Base-by-base conservation (phyloP, 1,140 invertebrate genomes). In the Bicyclus anynana region DNA sequence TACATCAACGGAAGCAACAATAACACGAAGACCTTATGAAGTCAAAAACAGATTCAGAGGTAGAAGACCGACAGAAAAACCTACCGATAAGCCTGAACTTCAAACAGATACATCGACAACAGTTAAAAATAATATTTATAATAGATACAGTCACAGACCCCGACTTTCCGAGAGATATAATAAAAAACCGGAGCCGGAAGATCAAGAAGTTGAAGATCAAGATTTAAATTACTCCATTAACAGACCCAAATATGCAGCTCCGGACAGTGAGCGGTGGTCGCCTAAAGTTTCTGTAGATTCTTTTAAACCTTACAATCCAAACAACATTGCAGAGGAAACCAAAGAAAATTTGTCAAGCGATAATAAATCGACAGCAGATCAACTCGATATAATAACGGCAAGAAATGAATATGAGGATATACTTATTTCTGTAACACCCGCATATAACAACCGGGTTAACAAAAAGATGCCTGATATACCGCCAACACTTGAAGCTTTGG, bases 201-300 rank as follows among this genome's bases (percentile, higher is more conserved):
- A 81, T 18, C 72, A 74, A 44, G 67, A 69, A 62, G 49, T 50
- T 18, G 85, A 90, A 68, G 89, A 90, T 63, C 89, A 89, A 74
- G 85, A 87, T 21, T 67, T 80, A 0, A 87, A 87, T 66, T 87
- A 79, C 60, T 90, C 89, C 2, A 84, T 89, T 27, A 84, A 84
- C 59, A 79, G 79, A 54, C 87, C 87, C 6, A 86, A 83, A 67
- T 89, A 87, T 38, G 75, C 74, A 1, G 68, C 78, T 59, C 82
- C 76, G 20, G 82, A 86, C 13, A 90, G 92, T 42, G 91, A 91
- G 5, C 90, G 92, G 37, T 94, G 93, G 93, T 93, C 93, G 1
- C 91, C 92, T 4, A 92, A 92, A 64, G 64, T 91, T 48, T 89
- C 90, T 7, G 77, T 75, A 20, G 89, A 87, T 55, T 90, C 91